phyloP scores from a whole-genome alignment of 30 jellyfish, hydroid and myxozoan genomes.

The Turritopsis dohrnii region DNA sequence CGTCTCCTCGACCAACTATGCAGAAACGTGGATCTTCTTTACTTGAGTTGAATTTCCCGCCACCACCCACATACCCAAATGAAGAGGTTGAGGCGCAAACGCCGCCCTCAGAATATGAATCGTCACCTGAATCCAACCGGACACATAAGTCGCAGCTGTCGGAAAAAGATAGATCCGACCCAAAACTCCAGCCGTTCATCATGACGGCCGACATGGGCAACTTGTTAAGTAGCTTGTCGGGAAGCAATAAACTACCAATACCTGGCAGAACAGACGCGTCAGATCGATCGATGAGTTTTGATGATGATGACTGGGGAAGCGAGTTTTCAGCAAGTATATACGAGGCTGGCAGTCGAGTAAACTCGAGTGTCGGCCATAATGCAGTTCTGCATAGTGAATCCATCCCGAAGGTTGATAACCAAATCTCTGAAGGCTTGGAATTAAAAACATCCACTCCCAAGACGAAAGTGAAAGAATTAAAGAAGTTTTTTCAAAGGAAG shows the following conservation, averaged over 20 bases:
- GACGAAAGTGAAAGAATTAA: not conserved
- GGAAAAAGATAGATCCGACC: slow-evolving; percentile 12
- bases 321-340: slow-evolving; percentile 17
- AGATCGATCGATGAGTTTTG: not conserved
- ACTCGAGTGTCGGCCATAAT: not conserved
- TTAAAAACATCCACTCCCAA: slow-evolving; percentile 5
- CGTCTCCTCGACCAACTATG: not conserved
- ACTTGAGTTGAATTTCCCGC: slow-evolving; percentile 23
- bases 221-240: not conserved
- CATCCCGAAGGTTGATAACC: not conserved
- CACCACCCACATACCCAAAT: slow-evolving; percentile 27
- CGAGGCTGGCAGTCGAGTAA: not conserved
- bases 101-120: slow-evolving; percentile 7
- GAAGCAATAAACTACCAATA: not conserved
- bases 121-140: not conserved
- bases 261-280: not conserved
- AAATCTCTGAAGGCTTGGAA: not conserved
- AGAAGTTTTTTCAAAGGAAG: not conserved
- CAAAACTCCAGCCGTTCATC: slow-evolving; percentile 10
- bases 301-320: slow-evolving; percentile 23
- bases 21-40: slow-evolving; percentile 31
- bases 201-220: not conserved
- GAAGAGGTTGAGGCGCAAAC: not conserved
- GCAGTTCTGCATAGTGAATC: slow-evolving; percentile 1
- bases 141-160: not conserved